Evolutionary conservation across 2,888 invertebrate species (phyloP).

Genomic region (Neoitamus cyanurus): DNA sequence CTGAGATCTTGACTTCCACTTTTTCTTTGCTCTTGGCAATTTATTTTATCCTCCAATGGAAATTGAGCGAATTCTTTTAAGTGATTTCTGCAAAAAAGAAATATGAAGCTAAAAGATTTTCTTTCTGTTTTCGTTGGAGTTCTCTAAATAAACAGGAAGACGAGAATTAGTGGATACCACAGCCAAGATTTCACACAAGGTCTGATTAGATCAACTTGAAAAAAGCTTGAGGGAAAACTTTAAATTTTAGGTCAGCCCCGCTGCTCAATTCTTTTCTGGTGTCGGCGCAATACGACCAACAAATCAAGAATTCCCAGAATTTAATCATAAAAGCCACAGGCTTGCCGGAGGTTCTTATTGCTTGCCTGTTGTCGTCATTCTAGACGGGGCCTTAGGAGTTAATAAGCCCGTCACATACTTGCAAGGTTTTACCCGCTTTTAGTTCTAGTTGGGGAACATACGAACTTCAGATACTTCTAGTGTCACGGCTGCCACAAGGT

Average conservation of each 20-base stretch:
- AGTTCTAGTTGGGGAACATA: not conserved
- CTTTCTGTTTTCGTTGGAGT: not conserved
- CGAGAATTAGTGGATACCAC: not conserved
- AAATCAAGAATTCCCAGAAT: not conserved
- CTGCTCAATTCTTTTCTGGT: not conserved
- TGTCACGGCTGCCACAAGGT: not conserved
- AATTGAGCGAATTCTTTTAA: not conserved
- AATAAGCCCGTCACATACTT: not conserved
- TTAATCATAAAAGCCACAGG: not conserved
- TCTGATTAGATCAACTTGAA: not conserved
- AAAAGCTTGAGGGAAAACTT: not conserved
- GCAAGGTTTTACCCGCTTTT: not conserved
- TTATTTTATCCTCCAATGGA: not conserved
- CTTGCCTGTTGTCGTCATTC: not conserved
- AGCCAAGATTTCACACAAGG: not conserved
- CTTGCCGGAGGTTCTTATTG: not conserved
- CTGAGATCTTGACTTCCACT: not conserved
- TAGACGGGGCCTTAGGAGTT: not conserved
- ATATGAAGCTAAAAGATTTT: not conserved
- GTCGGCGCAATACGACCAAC: not conserved
- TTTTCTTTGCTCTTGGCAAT: not conserved
- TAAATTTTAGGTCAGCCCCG: not conserved
- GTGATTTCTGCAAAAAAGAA: not conserved
- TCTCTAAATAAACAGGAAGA: constrained; percentile 1
- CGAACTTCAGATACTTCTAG: not conserved